Evolutionary conservation across 2,888 invertebrate genomes (phyloP), one percentile per base, ranked within the genome.

Genomic region (Himalopsyche tibetana): DNA sequence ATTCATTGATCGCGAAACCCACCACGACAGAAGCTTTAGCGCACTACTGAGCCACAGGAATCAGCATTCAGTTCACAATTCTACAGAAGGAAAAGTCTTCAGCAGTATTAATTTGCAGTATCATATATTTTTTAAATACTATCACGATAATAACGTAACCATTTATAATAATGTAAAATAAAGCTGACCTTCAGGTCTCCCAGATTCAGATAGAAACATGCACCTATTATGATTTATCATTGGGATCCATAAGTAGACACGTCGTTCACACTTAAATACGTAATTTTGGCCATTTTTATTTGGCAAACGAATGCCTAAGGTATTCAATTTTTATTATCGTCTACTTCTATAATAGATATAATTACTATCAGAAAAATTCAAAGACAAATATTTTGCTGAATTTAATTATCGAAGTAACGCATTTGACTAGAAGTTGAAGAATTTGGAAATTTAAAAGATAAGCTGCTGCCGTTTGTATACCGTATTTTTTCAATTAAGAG

Each of bases 211-310:
- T 56, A 11, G 17, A 17, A n/a, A 28, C 8, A 17, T 69, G 28
- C 17, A 17, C 28, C 28, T 28, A 28, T 56, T 56, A 19, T 19
- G 5, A 56, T 11, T 74, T 36, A 74, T 74, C 5, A 74, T 38
- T 38, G 74, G 74, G 12, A 74, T 74, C 74, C 74, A 74, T 11
- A 38, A 36, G 12, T 19, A 19, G 19, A 63, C 11, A 63, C 11
- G 28, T 69, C 74, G 36, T 11, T 38, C 36, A 74, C 74, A 74
- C 38, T 74, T 74, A 74, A 36, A 74, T 74, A 36, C 36, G 38
- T 74, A 36, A 74, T 36, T 69, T 74, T 74, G 74, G 74, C 74
- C 74, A 74, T 74, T 74, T 36, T 74, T 74, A 74, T 74, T 74
- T 74, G 74, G 74, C 74, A 74, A 51, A 36, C 36, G 38, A 74